Conservation (phyloP, 2,113 vertebrate species). For the Indicator indicator region DNA sequence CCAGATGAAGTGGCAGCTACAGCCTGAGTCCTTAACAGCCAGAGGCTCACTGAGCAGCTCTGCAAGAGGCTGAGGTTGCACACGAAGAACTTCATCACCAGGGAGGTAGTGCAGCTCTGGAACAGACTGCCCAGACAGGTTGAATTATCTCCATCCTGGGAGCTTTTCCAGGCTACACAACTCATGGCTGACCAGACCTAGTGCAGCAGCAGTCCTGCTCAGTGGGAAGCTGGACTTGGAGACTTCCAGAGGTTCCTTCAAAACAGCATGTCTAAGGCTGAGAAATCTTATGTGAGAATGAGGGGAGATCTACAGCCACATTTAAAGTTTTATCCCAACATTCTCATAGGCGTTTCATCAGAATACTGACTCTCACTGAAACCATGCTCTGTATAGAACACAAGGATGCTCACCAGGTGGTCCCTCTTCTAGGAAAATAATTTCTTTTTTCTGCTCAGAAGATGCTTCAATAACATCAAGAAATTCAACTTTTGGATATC, state of each 20-base stretch:
- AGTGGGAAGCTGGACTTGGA: neutral
- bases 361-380: neutral
- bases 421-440: neutral
- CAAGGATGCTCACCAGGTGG: neutral
- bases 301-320: neutral
- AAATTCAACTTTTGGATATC: neutral
- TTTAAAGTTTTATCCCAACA: neutral
- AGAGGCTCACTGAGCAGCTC: neutral
- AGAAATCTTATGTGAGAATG: neutral
- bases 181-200: neutral
- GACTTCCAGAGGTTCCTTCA: neutral
- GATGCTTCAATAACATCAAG: neutral
- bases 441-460: neutral
- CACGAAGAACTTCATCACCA: neutral
- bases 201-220: neutral
- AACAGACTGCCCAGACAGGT: neutral
- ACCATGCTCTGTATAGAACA: neutral
- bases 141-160: neutral
- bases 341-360: neutral
- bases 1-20: neutral
- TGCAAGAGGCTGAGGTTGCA: neutral
- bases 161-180: neutral
- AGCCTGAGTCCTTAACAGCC: neutral
- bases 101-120: neutral
- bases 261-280: neutral